Evolutionary conservation across 1,140 invertebrate genomes (phyloP).

Genomic region (Listronotus bonariensis): DNA sequence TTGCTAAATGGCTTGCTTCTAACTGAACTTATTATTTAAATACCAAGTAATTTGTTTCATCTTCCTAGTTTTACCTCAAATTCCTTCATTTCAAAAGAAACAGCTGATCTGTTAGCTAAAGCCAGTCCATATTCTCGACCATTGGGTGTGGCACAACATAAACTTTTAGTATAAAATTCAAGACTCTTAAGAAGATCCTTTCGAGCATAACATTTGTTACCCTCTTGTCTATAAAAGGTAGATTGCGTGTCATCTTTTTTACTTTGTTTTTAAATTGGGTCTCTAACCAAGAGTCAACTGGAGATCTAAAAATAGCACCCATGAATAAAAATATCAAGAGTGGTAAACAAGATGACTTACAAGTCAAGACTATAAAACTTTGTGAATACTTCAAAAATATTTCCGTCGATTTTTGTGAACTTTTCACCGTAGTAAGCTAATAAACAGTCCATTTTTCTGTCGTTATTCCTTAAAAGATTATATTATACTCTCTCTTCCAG

Average conservation of each 20-base stretch:
- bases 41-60: no score
- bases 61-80: slow-evolving; percentile 34
- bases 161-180: slow-evolving; percentile 46
- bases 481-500: no score
- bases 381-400: slow-evolving; percentile 44
- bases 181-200: slow-evolving; percentile 45
- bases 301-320: slow-evolving; percentile 41
- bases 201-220: slow-evolving; percentile 45
- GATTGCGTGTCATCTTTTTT: slow-evolving; percentile 41
- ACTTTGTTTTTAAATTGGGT: slow-evolving; percentile 43
- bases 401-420: slow-evolving; percentile 44
- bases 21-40: no score
- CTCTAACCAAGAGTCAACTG: slow-evolving; percentile 45
- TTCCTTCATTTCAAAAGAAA: slow-evolving; percentile 46
- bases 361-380: slow-evolving; percentile 45
- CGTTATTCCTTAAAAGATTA: no score
- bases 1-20: no score
- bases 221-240: slow-evolving; percentile 41
- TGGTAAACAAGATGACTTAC: slow-evolving; percentile 31
- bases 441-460: slow-evolving; percentile 43
- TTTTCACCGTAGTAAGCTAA: slow-evolving; percentile 44
- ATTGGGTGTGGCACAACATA: slow-evolving; percentile 46
- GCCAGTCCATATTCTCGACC: slow-evolving; percentile 43
- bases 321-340: background rate
- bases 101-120: slow-evolving; percentile 49